phyloP scores from a whole-genome alignment of 2,888 invertebrate genomes.

The Polydrusus tereticollis region DNA sequence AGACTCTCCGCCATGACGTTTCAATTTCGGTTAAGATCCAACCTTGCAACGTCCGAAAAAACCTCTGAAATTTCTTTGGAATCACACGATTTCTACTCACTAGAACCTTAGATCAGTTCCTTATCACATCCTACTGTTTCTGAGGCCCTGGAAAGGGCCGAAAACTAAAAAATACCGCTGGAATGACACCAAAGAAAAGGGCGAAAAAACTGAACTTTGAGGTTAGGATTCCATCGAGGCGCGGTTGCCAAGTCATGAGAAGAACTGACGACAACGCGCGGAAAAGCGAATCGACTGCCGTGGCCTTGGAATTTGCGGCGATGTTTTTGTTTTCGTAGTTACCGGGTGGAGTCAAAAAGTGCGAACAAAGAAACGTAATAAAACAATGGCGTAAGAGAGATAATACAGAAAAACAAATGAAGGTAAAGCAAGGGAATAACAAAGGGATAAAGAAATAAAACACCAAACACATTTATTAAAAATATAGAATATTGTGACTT shows the following conservation, averaged over 20 bases:
- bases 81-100: conserved; percentile 24
- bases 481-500: conserved; percentile 50
- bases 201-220: conserved; percentile 43
- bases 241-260: conserved; percentile 28
- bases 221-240: conserved; percentile 32
- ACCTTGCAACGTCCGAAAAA: conserved; percentile 24
- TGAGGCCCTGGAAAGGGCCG: conserved; percentile 30
- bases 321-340: conserved; percentile 20
- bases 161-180: conserved; percentile 38
- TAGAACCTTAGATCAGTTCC: neutral
- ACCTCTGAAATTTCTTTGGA: neutral
- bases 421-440: neutral
- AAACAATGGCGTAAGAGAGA: neutral
- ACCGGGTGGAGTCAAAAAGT: conserved; percentile 19
- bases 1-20: conserved; percentile 50
- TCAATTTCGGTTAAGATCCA: conserved; percentile 39
- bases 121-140: conserved; percentile 29
- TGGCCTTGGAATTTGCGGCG: conserved; percentile 27
- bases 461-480: conserved; percentile 5
- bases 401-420: neutral
- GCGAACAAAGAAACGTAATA: neutral
- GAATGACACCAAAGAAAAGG: conserved; percentile 36
- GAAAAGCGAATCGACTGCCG: conserved; percentile 20
- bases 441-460: neutral
- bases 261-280: conserved; percentile 20